Percentiles rank a stretch among this genome's conserved stretches.
Evolutionary conservation across 2,797 vertebrate genomes (phyloP).

Genomic region (Carapus acus): DNA sequence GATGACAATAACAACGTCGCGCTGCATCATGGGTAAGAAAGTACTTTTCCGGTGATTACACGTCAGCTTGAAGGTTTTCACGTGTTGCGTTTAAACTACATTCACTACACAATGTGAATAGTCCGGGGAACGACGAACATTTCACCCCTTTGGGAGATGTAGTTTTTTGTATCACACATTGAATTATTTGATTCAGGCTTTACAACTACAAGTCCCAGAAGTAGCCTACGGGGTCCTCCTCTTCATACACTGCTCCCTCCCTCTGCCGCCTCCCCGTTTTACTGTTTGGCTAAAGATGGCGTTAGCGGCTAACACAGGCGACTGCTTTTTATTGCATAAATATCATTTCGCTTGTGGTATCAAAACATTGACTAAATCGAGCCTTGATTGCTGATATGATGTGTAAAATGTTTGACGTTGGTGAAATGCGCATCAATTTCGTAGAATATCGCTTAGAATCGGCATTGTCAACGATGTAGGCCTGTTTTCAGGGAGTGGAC

Average conservation of each 20-base stretch:
- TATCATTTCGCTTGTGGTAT: constrained; percentile 58
- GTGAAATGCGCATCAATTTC: constrained; percentile 39
- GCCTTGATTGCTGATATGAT: constrained; percentile 41
- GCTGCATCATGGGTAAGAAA: constrained; percentile 49
- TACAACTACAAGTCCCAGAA: constrained; percentile 70
- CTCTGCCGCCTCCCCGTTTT: constrained; percentile 62
- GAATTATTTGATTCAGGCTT: neutral
- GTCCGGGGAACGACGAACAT: accelerated
- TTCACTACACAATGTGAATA: constrained; percentile 24
- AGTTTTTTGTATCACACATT: constrained; percentile 27
- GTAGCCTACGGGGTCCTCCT: constrained; percentile 26
- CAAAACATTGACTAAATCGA: constrained; percentile 57
- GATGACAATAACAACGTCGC: constrained; percentile 65
- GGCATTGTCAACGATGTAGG: constrained; percentile 64
- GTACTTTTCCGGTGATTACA: constrained; percentile 9
- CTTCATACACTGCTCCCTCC: constrained; percentile 51
- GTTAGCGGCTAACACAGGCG: constrained; percentile 74
- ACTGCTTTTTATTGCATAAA: constrained; percentile 69
- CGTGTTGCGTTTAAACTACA: constrained; percentile 43
- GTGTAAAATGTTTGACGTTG: constrained; percentile 43
- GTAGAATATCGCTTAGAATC: constrained; percentile 48
- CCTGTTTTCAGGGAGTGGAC: constrained; percentile 63
- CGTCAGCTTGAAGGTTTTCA: accelerated
- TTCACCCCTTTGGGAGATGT: constrained; percentile 34
- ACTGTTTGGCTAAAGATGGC: constrained; percentile 79